These are phyloP conservation scores for Bolinopsis microptera DNA, from an alignment of 37 sponge, comb jelly and placozoan genomes.

Conservation along the genomic window DNA sequence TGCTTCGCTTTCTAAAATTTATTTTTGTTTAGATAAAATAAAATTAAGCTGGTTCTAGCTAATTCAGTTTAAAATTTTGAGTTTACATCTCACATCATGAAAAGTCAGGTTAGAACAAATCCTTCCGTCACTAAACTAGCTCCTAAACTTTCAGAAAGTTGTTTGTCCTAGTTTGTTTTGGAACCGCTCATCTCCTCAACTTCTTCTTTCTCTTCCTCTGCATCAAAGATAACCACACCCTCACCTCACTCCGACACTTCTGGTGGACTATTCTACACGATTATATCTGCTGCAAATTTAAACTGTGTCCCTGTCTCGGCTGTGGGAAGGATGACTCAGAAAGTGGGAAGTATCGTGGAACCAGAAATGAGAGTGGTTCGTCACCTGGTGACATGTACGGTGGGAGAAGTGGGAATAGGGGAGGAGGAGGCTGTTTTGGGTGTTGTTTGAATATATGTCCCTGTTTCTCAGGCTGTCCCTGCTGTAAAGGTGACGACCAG, in stretches of 20 bases:
- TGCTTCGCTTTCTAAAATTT: too few species aligned
- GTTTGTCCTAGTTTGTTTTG: not conserved
- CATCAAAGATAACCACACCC: constrained; percentile 38
- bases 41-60: too few species aligned
- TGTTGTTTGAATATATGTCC: not conserved
- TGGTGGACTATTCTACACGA: not conserved
- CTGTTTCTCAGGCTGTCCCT: not conserved
- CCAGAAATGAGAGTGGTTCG: not conserved
- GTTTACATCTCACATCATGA: too few species aligned
- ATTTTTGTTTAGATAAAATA: too few species aligned
- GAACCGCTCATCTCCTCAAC: not conserved
- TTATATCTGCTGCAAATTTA: not conserved
- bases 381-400: not conserved
- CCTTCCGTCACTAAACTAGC: not conserved
- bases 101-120: too few species aligned
- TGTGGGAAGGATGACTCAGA: too few species aligned
- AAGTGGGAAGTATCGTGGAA: not conserved
- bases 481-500: not conserved
- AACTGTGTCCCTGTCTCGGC: not conserved
- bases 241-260: not conserved
- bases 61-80: too few species aligned
- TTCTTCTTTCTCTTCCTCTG: constrained; percentile 1
- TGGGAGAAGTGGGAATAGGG: not conserved
- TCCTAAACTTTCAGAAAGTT: not conserved
- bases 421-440: not conserved